Percentiles rank a stretch among this genome's conserved stretches.
Conservation (phyloP, 1,140 invertebrate genomes). For the Himalopsyche phryganea region DNA sequence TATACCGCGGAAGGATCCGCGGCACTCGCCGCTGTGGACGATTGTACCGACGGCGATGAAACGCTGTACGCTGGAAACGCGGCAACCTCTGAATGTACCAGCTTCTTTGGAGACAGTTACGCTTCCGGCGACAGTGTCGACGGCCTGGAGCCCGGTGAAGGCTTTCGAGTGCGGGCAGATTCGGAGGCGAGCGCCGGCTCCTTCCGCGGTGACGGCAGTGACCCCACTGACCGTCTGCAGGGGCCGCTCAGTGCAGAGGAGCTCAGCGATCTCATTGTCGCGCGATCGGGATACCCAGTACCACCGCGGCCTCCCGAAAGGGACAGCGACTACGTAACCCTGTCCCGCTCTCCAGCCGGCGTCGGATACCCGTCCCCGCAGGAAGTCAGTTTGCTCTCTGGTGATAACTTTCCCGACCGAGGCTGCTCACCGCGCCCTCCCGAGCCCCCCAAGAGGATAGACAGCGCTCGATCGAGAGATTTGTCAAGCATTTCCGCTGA, state of each 20-base stretch:
- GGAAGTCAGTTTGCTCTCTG: slow-evolving; percentile 51
- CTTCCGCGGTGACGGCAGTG: slow-evolving; percentile 80
- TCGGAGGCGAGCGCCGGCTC: slow-evolving; percentile 73
- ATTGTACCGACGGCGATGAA: slow-evolving; percentile 10
- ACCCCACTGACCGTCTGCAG: slow-evolving; percentile 75
- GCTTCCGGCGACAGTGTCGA: slow-evolving; percentile 28
- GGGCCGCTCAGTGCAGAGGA: slow-evolving; percentile 72
- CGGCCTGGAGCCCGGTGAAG: slow-evolving; percentile 2
- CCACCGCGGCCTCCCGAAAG: slow-evolving; percentile 67
- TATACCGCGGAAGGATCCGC: slow-evolving; percentile 71
- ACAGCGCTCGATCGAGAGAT: slow-evolving; percentile 47
- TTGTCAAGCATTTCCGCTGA: slow-evolving; percentile 21
- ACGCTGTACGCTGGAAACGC: slow-evolving; percentile 7
- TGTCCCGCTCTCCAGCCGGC: slow-evolving; percentile 61
- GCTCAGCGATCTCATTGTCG: slow-evolving; percentile 76
- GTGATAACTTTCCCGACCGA: slow-evolving; percentile 48
- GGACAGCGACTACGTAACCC: slow-evolving; percentile 80
- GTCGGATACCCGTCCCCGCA: slow-evolving; percentile 54
- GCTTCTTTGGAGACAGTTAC: slow-evolving; percentile 28
- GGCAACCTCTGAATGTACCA: slow-evolving; percentile 22
- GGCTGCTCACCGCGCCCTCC: slow-evolving; percentile 54
- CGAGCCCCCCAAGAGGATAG: slow-evolving; percentile 61
- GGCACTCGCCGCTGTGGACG: slow-evolving; percentile 18
- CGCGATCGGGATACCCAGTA: slow-evolving; percentile 65
- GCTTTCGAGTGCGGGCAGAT: slow-evolving; percentile 64